Conservation (phyloP, 1,140 invertebrate genomes). For the Bombyx mori region DNA sequence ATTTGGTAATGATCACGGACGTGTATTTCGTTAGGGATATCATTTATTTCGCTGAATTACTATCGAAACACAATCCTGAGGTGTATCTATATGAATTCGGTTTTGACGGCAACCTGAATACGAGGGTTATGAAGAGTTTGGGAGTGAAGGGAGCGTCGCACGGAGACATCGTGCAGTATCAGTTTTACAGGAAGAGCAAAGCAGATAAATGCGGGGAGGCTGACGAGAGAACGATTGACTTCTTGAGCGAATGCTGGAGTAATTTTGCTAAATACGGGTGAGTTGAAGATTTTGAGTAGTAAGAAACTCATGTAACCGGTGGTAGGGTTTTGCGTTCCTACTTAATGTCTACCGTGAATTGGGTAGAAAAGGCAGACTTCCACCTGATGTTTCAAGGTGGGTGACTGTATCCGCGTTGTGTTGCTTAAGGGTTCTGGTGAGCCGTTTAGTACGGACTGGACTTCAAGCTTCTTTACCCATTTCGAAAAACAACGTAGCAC, state of each 20-base stretch:
- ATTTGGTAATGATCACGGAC: constrained; percentile 57
- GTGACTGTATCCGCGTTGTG: too few relatives aligned
- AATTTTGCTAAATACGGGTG: constrained; percentile 81
- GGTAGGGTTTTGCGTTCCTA: too few relatives aligned
- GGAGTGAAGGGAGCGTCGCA: constrained; percentile 71
- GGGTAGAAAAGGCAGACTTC: too few relatives aligned
- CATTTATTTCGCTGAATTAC: constrained; percentile 42
- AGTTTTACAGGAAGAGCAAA: constrained; percentile 70
- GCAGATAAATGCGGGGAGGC: constrained; percentile 36
- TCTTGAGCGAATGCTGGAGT: constrained; percentile 75
- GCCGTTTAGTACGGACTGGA: too few relatives aligned
- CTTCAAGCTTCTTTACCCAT: too few relatives aligned
- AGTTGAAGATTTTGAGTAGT: constrained; percentile 21
- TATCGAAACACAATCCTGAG: constrained; percentile 29
- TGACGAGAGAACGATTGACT: constrained; percentile 33
- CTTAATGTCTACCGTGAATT: too few relatives aligned
- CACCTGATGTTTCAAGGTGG: background rate
- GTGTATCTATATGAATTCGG: constrained; percentile 69
- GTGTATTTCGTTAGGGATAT: constrained; percentile 60
- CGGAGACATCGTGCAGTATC: constrained; percentile 75
- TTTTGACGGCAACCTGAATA: constrained; percentile 51
- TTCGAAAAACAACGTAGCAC: too few relatives aligned
- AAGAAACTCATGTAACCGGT: background rate
- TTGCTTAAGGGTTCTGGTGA: too few relatives aligned
- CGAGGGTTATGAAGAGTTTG: constrained; percentile 34